Evolutionary conservation across 2,888 invertebrate genomes (phyloP).

Genomic region (Meteorus colon): DNA sequence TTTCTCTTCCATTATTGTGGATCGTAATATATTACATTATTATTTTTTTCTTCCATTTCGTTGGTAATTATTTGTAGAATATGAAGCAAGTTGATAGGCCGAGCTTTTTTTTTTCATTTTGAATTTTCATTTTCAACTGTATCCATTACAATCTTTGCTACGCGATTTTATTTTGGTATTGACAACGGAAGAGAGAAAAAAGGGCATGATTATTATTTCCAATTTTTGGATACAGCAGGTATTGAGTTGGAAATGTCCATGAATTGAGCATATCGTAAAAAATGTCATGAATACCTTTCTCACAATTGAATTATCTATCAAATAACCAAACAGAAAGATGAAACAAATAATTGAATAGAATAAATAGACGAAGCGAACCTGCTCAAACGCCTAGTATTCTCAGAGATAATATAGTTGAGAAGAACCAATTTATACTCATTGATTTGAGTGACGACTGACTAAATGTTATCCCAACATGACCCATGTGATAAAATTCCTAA

Average conservation of each 20-base stretch:
- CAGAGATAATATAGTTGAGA: background rate
- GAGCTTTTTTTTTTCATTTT: constrained; percentile 45
- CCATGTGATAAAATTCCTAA: constrained; percentile 22
- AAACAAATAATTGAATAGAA: background rate
- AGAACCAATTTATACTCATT: background rate
- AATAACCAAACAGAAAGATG: background rate
- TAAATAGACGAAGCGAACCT: background rate
- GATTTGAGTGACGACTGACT: background rate
- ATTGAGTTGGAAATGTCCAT: no score
- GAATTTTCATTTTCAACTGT: constrained; percentile 25
- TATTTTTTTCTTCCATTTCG: constrained; percentile 3
- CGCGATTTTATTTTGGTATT: background rate
- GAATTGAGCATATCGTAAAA: no score
- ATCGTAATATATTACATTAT: background rate
- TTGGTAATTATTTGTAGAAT: constrained; percentile 45
- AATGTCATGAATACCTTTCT: no score
- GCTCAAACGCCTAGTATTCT: background rate
- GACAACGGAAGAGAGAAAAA: background rate
- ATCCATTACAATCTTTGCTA: constrained; percentile 4
- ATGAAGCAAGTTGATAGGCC: constrained; percentile 50
- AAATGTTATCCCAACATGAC: constrained; percentile 2
- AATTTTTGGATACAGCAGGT: no score
- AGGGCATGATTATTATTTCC: background rate
- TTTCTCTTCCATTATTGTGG: background rate
- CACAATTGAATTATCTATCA: background rate